Conservation (phyloP, 2,888 invertebrate genomes). For the Melipona bicolor region DNA sequence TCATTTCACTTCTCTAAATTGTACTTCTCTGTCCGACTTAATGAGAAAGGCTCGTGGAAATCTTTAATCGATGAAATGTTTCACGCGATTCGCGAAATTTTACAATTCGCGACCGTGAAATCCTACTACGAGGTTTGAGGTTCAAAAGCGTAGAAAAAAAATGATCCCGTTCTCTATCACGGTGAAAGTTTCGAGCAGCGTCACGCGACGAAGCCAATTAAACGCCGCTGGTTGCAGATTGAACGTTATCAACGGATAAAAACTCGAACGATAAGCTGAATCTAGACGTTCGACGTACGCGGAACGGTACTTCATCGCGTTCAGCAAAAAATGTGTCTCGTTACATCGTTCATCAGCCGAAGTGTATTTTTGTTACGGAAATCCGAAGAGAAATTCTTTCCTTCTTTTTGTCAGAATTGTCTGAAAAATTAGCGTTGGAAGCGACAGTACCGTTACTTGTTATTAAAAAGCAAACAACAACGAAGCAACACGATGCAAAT, state of each 20-base stretch:
- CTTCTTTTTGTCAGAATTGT: not conserved
- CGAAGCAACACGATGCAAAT: not conserved
- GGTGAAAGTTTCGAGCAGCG: conserved; percentile 16
- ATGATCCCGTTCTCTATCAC: not conserved
- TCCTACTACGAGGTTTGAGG: not conserved
- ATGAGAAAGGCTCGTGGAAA: not conserved
- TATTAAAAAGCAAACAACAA: not conserved
- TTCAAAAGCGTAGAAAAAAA: not conserved
- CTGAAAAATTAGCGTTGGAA: not conserved
- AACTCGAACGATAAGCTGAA: not conserved
- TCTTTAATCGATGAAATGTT: not conserved
- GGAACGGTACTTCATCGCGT: conserved; percentile 16
- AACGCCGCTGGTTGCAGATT: not conserved
- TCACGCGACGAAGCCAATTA: conserved; percentile 32
- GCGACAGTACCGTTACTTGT: not conserved
- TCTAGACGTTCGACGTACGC: not conserved
- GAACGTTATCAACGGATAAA: conserved; percentile 22
- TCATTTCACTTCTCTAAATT: too few species aligned
- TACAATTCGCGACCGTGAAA: not conserved
- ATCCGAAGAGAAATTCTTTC: not conserved
- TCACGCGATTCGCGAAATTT: not conserved
- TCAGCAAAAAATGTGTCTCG: conserved; percentile 10
- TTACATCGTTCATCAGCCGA: not conserved
- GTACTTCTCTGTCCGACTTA: too few species aligned
- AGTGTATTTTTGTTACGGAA: not conserved